Evolutionary conservation across 2,113 vertebrate species (phyloP).

Genomic region (Periophthalmodon schlosseri): DNA sequence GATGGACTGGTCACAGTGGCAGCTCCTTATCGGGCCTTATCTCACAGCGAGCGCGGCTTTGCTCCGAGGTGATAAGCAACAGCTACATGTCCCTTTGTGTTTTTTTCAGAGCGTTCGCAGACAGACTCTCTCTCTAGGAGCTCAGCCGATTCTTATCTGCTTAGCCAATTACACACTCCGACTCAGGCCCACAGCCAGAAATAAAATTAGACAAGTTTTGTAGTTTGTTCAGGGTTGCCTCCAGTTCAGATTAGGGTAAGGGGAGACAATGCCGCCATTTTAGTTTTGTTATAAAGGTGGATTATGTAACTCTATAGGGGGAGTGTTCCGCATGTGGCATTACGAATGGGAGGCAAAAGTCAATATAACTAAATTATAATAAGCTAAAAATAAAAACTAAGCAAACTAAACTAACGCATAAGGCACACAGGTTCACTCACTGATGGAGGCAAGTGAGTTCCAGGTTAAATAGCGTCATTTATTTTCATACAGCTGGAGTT

Average conservation of each 20-base stretch:
- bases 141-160: constrained; percentile 47
- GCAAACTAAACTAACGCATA: too few species aligned
- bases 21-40: constrained; percentile 43
- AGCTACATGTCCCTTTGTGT: constrained; percentile 27
- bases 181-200: constrained; percentile 52
- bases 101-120: constrained; percentile 29
- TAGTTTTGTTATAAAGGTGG: not conserved
- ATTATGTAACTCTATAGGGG: not conserved
- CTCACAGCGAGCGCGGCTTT: constrained; percentile 17
- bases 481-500: too few species aligned
- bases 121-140: constrained; percentile 29
- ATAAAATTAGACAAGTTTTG: constrained; percentile 42
- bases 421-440: too few species aligned
- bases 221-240: constrained; percentile 25
- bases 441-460: too few species aligned
- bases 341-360: too few species aligned
- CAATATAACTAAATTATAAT: too few species aligned
- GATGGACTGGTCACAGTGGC: constrained; percentile 17
- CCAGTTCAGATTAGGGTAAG: constrained; percentile 33
- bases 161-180: constrained; percentile 48
- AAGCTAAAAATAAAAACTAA: too few species aligned
- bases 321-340: not conserved
- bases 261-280: not conserved
- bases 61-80: constrained; percentile 34
- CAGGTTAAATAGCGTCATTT: too few species aligned